phyloP scores from a whole-genome alignment of 2,888 invertebrate species.

The Coenonympha arcania region DNA sequence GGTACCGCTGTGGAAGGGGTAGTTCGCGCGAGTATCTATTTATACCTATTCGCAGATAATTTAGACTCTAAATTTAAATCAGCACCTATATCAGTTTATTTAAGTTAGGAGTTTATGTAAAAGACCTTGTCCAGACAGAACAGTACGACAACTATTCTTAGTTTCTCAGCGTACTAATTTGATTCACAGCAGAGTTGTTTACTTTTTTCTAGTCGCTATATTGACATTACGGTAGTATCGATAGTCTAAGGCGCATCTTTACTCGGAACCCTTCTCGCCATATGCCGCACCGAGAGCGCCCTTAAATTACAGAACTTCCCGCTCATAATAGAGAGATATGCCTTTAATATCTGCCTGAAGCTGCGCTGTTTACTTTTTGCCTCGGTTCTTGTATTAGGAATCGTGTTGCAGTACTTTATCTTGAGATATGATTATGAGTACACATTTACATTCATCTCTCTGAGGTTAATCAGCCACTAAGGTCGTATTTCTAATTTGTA shows the following conservation, averaged over 20 bases:
- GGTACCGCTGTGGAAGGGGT: no score
- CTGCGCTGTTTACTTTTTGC: slow-evolving; percentile 70
- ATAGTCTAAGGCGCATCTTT: slow-evolving; percentile 9
- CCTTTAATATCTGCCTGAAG: slow-evolving; percentile 73
- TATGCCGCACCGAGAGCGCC: slow-evolving; percentile 62
- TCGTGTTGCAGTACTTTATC: slow-evolving; percentile 32
- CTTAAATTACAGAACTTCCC: slow-evolving; percentile 73
- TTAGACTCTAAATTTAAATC: no score
- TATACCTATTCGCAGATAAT: no score
- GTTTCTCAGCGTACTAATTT: no score
- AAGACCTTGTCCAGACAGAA: no score
- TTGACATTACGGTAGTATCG: neutral
- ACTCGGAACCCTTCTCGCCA: slow-evolving; percentile 61
- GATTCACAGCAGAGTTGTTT: no score
- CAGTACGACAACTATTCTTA: no score
- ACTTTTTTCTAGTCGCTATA: no score
- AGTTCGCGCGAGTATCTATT: no score
- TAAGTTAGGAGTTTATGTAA: no score
- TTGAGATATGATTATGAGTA: slow-evolving; percentile 23
- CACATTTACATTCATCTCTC: slow-evolving; percentile 19
- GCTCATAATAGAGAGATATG: slow-evolving; percentile 75
- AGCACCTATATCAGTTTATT: no score
- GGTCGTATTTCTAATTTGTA: slow-evolving; percentile 1
- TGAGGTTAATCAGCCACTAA: slow-evolving; percentile 12
- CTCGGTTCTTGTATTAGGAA: slow-evolving; percentile 65